These are phyloP conservation scores for Sabellastarte sp. DNA, from an alignment of 2,888 invertebrate species.

Conservation along the genomic window DNA sequence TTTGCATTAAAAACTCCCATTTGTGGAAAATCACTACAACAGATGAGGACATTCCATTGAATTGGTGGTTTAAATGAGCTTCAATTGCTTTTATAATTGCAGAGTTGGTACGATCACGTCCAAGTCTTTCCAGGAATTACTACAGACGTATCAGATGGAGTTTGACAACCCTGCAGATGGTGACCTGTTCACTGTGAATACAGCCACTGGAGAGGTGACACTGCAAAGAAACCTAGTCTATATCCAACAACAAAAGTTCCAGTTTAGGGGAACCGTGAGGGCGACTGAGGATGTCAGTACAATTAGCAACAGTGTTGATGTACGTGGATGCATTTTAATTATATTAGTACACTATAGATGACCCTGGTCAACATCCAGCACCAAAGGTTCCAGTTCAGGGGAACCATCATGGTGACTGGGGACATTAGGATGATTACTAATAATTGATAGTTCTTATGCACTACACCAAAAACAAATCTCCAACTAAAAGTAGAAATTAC, in stretches of 20 bases:
- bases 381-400: too few relatives aligned
- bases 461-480: too few relatives aligned
- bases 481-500: too few relatives aligned
- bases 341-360: too few relatives aligned
- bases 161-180: background rate
- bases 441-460: too few relatives aligned
- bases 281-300: slow-evolving; percentile 7
- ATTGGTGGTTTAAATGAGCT: background rate
- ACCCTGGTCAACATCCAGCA: too few relatives aligned
- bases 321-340: too few relatives aligned
- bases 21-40: too few relatives aligned
- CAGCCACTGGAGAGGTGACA: slow-evolving; percentile 8
- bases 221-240: slow-evolving; percentile 1
- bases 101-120: slow-evolving; percentile 14
- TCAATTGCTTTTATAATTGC: slow-evolving; percentile 1
- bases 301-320: too few relatives aligned
- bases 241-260: slow-evolving; percentile 5
- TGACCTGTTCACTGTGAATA: slow-evolving; percentile 3
- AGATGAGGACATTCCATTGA: background rate
- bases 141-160: slow-evolving; percentile 8
- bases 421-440: too few relatives aligned
- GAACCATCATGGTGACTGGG: too few relatives aligned
- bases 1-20: too few relatives aligned
- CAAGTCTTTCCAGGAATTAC: slow-evolving; percentile 21
- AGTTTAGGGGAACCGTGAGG: slow-evolving; percentile 15